Evolutionary conservation across 1,140 invertebrate species (phyloP).

Genomic region (Glossosoma conforme): DNA sequence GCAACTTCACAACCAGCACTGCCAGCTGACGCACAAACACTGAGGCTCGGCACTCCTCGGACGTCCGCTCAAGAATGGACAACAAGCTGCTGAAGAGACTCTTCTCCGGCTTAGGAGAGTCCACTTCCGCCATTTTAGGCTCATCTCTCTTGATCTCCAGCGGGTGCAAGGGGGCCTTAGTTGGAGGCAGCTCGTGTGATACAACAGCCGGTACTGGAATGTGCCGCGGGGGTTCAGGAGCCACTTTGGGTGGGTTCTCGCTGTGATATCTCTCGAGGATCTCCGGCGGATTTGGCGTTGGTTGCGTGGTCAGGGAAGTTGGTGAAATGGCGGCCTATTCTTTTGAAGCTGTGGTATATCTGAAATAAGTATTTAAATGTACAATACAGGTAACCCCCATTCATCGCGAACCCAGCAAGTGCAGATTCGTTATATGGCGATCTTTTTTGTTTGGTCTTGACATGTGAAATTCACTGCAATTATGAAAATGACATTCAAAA

Average conservation of each 20-base stretch:
- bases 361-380: slow-evolving; percentile 13
- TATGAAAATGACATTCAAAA: no score
- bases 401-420: not conserved
- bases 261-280: slow-evolving; percentile 22
- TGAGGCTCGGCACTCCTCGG: slow-evolving; percentile 16
- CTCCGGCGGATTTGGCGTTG: slow-evolving; percentile 9
- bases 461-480: no score
- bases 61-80: slow-evolving; percentile 16
- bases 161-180: no score
- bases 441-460: no score
- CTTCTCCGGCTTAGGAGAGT: slow-evolving; percentile 17
- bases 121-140: not conserved
- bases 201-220: no score
- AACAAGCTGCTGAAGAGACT: slow-evolving; percentile 24
- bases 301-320: slow-evolving; percentile 22
- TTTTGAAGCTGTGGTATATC: slow-evolving; percentile 18
- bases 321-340: slow-evolving; percentile 19
- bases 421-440: not conserved
- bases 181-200: no score
- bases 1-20: slow-evolving; percentile 15
- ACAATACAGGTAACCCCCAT: slow-evolving; percentile 1
- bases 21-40: slow-evolving; percentile 25
- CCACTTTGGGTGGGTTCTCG: slow-evolving; percentile 14
- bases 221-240: no score
- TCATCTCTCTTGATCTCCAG: slow-evolving; percentile 2